These are phyloP conservation scores for Calypte anna DNA, from an alignment of 2,113 vertebrate genomes.

Conservation along the genomic window DNA sequence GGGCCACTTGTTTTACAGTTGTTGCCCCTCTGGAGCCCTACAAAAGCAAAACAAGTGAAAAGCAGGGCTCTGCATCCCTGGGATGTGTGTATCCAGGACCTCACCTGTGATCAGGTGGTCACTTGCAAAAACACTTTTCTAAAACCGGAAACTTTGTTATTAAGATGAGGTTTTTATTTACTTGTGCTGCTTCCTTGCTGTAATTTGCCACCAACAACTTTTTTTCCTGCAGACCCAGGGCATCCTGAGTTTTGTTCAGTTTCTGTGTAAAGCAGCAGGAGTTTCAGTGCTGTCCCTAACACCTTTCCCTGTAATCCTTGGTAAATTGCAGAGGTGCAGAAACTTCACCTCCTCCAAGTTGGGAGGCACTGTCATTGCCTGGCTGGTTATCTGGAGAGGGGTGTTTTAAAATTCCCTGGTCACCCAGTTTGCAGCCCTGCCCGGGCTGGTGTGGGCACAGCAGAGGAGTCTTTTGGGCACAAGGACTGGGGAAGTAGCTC, in stretches of 20 bases:
- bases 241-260: background rate
- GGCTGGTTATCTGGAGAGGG: background rate
- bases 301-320: background rate
- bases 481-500: background rate
- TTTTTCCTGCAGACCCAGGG: background rate
- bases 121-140: background rate
- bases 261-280: background rate
- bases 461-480: background rate
- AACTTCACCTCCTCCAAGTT: background rate
- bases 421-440: background rate
- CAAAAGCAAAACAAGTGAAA: background rate
- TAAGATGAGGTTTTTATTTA: background rate
- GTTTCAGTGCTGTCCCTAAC: rapidly evolving
- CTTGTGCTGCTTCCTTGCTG: background rate
- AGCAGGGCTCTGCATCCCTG: background rate
- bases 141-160: background rate
- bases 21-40: background rate
- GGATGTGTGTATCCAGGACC: rapidly evolving
- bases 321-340: background rate
- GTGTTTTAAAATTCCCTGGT: background rate
- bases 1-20: background rate
- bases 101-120: background rate
- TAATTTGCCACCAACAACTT: background rate
- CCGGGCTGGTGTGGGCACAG: background rate
- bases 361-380: background rate